Evolutionary conservation across 2,113 vertebrate genomes (phyloP).

Genomic region (Bos indicus): DNA sequence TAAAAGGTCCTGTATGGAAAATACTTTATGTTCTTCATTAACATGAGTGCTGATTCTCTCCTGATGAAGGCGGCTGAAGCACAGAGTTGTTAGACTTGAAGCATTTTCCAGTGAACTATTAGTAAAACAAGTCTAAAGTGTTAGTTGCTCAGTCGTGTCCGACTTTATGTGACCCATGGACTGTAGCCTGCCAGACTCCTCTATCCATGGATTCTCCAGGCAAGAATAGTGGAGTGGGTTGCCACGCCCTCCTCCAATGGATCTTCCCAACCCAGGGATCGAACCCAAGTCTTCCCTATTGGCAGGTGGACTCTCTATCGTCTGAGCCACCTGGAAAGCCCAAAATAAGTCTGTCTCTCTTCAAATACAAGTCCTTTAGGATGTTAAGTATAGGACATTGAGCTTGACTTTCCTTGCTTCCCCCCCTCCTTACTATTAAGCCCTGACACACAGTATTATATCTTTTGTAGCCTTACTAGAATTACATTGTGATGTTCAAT

Average conservation of each 20-base stretch:
- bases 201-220: neutral
- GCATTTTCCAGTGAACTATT: neutral
- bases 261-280: neutral
- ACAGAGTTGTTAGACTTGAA: neutral
- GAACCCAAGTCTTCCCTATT: neutral
- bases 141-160: neutral
- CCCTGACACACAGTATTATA: neutral
- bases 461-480: neutral
- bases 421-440: accelerated
- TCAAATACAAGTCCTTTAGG: neutral
- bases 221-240: neutral
- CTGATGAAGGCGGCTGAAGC: neutral
- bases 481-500: neutral
- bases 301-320: neutral
- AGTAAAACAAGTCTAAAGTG: neutral
- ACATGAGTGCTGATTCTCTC: neutral
- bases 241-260: neutral
- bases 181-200: neutral
- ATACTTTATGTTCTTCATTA: neutral
- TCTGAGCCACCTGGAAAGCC: neutral
- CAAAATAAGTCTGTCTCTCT: neutral
- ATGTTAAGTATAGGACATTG: neutral
- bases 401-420: neutral
- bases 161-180: neutral
- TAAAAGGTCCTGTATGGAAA: neutral